A percentile compares a stretch with the other conserved stretches of the same genome.
These are phyloP conservation scores for Leucania comma DNA, from an alignment of 2,888 invertebrate species.

Conservation along the genomic window DNA sequence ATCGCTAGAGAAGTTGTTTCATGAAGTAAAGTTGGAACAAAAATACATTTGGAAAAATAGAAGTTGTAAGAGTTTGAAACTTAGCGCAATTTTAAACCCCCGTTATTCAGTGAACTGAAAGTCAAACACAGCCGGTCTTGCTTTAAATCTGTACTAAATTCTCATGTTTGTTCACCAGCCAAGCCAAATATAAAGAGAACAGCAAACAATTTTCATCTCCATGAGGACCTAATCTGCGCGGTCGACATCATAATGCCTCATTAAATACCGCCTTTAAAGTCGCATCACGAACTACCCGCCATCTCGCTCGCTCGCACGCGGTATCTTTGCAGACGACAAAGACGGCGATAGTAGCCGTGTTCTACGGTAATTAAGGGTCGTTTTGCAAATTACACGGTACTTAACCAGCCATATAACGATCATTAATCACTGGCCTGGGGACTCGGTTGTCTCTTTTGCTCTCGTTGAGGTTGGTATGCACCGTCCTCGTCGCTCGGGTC, in stretches of 20 bases:
- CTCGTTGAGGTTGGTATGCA: conserved; percentile 59
- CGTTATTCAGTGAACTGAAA: conserved; percentile 58
- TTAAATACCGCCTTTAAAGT: conserved; percentile 88
- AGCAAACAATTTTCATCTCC: conserved; percentile 84
- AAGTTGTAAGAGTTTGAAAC: conserved; percentile 24
- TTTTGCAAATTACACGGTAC: conserved; percentile 95
- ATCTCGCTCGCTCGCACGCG: conserved; percentile 74
- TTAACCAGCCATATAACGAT: conserved; percentile 93
- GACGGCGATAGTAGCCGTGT: conserved; percentile 87
- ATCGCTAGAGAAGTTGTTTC: background rate
- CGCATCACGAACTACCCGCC: conserved; percentile 76
- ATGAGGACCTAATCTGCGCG: conserved; percentile 88
- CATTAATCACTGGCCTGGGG: conserved; percentile 91
- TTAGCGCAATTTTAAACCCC: conserved; percentile 49
- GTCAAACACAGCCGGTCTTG: conserved; percentile 66
- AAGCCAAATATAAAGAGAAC: conserved; percentile 89
- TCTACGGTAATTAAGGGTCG: conserved; percentile 92
- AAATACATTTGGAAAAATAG: conserved; percentile 14
- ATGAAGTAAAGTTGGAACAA: background rate
- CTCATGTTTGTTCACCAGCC: conserved; percentile 74
- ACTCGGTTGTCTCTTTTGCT: conserved; percentile 75
- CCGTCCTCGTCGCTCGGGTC: conserved; percentile 75
- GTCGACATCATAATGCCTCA: conserved; percentile 90
- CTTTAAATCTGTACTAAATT: conserved; percentile 75
- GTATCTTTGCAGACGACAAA: conserved; percentile 74